Evolutionary conservation across 1,140 invertebrate species (phyloP).

Genomic region (Octopus sinensis): DNA sequence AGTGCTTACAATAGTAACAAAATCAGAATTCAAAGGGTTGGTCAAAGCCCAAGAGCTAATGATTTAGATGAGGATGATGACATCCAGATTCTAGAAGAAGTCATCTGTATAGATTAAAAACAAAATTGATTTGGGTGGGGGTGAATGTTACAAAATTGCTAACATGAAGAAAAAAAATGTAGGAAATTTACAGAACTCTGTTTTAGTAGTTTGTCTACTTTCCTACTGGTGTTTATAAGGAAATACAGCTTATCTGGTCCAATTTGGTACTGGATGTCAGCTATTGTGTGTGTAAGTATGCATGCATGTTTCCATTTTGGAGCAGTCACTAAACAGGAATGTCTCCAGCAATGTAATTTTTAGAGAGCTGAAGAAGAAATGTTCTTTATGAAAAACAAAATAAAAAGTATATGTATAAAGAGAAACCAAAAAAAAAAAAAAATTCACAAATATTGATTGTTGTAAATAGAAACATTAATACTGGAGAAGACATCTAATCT

Average conservation of each 20-base stretch:
- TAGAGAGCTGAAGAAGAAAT: neutral
- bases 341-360: neutral
- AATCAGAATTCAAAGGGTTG: slow-evolving; percentile 7
- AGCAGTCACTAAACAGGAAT: neutral
- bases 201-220: neutral
- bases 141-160: too few relatives aligned
- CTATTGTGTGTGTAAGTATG: neutral
- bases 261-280: neutral
- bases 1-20: neutral
- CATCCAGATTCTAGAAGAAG: slow-evolving; percentile 13
- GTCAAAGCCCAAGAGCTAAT: slow-evolving; percentile 1
- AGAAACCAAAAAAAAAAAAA: neutral
- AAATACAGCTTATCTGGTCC: neutral
- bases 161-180: neutral
- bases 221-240: neutral
- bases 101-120: slow-evolving; percentile 14
- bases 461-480: neutral
- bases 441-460: neutral
- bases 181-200: neutral
- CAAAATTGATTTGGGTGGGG: too few relatives aligned
- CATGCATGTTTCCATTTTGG: neutral
- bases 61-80: slow-evolving; percentile 13
- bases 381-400: neutral
- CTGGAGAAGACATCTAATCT: neutral
- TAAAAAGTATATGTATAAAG: neutral